These are phyloP conservation scores for Eucera pruinosa DNA, from an alignment of 2,888 invertebrate species.

Conservation along the genomic window DNA sequence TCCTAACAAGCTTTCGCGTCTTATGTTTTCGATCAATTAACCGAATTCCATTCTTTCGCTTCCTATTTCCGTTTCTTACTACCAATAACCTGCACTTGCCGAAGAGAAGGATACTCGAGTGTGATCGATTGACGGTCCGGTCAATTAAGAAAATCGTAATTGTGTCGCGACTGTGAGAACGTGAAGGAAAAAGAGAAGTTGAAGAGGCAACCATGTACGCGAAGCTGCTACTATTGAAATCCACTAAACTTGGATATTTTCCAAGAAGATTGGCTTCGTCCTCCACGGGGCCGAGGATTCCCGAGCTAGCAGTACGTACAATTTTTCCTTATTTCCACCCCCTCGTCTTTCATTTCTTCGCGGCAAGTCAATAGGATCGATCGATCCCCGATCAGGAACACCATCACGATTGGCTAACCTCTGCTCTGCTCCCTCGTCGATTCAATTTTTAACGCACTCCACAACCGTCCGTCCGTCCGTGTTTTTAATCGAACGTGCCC, in stretches of 20 bases:
- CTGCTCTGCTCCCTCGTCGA: neutral
- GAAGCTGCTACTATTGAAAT: constrained; percentile 70
- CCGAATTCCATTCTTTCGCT: neutral
- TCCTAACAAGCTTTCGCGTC: neutral
- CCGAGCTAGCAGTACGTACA: constrained; percentile 82
- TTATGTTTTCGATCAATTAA: constrained; percentile 20
- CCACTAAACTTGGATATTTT: constrained; percentile 59
- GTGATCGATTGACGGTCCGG: constrained; percentile 8
- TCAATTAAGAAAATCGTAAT: constrained; percentile 43
- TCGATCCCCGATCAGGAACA: constrained; percentile 9
- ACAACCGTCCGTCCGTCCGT: too few species aligned
- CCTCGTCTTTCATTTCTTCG: constrained; percentile 5
- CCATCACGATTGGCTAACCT: constrained; percentile 14
- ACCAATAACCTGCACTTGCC: too few species aligned
- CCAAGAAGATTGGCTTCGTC: constrained; percentile 75
- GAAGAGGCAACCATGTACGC: constrained; percentile 73
- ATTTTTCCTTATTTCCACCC: constrained; percentile 20
- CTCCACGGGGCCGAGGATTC: constrained; percentile 79
- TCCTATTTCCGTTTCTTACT: too few species aligned
- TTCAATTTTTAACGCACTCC: constrained; percentile 41
- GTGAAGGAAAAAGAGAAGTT: neutral
- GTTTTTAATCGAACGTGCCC: constrained; percentile 39
- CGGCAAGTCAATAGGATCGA: constrained; percentile 6
- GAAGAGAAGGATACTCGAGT: neutral
- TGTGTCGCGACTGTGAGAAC: constrained; percentile 12